A percentile compares a stretch with the other conserved stretches of the same genome.
Evolutionary conservation across 2,113 vertebrate genomes (phyloP).

Genomic region (Columbina picui): DNA sequence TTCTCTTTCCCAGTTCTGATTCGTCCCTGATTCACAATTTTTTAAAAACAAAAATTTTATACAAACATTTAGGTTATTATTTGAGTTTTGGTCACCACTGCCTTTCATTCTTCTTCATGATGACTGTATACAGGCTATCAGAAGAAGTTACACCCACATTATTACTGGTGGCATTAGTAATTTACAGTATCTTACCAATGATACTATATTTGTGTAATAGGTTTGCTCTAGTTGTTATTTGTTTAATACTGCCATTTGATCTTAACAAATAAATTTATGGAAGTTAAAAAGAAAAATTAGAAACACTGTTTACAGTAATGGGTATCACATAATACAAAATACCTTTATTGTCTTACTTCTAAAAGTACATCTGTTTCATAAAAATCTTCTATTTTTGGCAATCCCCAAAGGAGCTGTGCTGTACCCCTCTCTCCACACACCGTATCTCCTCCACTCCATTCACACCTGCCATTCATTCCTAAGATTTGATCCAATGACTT

Average conservation of each 20-base stretch:
- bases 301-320: background rate
- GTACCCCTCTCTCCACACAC: background rate
- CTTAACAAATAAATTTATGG: background rate
- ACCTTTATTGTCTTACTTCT: background rate
- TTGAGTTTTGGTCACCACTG: background rate
- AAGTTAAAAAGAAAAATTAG: background rate
- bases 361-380: background rate
- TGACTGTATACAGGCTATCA: background rate
- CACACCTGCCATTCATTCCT: background rate
- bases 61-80: background rate
- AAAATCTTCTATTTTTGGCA: background rate
- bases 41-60: background rate
- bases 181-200: background rate
- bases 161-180: background rate
- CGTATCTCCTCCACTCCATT: background rate
- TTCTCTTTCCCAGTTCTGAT: background rate
- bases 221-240: background rate
- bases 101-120: background rate
- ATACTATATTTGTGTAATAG: background rate
- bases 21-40: background rate
- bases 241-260: background rate
- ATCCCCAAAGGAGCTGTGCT: background rate
- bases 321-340: background rate
- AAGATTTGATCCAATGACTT: background rate
- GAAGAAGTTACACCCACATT: background rate